A percentile compares a stretch with the other conserved stretches of the same genome.
These are phyloP conservation scores for Heliconius hewitsoni DNA, from an alignment of 1,140 invertebrate species.

Conservation along the genomic window DNA sequence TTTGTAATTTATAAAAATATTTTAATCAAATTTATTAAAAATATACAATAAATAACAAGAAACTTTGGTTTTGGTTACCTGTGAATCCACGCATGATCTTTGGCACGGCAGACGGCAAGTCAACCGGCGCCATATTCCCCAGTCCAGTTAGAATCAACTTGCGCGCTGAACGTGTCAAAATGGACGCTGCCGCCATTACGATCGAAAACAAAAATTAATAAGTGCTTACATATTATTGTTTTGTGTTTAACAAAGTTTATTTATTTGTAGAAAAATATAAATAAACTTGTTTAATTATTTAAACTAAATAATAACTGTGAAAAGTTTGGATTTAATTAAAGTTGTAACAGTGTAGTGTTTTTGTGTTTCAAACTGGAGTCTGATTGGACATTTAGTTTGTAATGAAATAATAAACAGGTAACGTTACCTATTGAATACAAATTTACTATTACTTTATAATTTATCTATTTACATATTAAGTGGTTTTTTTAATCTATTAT, in stretches of 20 bases:
- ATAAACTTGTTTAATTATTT: neutral
- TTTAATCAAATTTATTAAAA: no score
- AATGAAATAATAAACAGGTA: constrained; percentile 24
- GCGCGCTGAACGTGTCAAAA: constrained; percentile 47
- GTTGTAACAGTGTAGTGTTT: constrained; percentile 35
- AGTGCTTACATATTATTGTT: constrained; percentile 26
- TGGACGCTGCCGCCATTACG: constrained; percentile 43
- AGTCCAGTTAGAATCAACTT: constrained; percentile 64
- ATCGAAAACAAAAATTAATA: constrained; percentile 52
- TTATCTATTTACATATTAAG: constrained; percentile 1
- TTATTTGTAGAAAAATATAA: neutral
- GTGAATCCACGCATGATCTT: constrained; percentile 66
- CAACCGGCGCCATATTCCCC: constrained; percentile 63
- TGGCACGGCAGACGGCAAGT: constrained; percentile 55
- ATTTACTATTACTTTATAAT: constrained; percentile 13
- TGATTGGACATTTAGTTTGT: constrained; percentile 38
- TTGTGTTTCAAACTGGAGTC: constrained; percentile 43
- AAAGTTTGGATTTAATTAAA: constrained; percentile 12
- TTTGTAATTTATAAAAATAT: no score
- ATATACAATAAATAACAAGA: neutral
- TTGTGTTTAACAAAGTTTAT: neutral
- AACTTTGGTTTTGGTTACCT: constrained; percentile 44
- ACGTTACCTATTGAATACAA: constrained; percentile 23
- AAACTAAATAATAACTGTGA: neutral
- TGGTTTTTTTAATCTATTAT: neutral